Evolutionary conservation across 2,797 vertebrate species (phyloP).

Genomic region (Monodelphis domestica): DNA sequence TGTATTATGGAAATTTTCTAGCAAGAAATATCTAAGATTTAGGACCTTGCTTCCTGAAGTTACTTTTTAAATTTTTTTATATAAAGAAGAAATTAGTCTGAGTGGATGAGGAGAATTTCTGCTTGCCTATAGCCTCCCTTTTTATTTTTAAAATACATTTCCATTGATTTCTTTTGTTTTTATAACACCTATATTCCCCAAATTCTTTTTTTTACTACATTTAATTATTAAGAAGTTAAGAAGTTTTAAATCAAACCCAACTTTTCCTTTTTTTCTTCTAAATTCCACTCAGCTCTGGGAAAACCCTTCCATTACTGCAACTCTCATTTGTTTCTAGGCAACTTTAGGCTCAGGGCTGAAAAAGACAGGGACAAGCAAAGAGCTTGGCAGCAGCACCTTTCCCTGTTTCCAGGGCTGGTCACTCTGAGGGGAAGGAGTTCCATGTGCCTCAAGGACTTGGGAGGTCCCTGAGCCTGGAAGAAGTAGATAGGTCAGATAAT

Average conservation of each 20-base stretch:
- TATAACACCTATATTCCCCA: background rate
- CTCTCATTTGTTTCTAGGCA: background rate
- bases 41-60: background rate
- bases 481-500: slow-evolving; percentile 25
- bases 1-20: background rate
- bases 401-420: background rate
- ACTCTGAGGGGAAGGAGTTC: background rate
- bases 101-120: no score
- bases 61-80: no score
- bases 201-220: no score
- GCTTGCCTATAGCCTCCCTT: background rate
- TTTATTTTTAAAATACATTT: background rate
- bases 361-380: background rate
- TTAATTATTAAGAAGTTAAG: no score
- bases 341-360: background rate
- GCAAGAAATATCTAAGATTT: background rate
- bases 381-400: background rate
- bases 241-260: no score
- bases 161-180: background rate
- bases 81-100: no score
- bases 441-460: background rate
- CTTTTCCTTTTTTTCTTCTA: no score
- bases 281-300: no score
- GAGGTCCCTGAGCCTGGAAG: background rate
- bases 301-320: background rate